Conservation (phyloP, 1,140 invertebrate species). For the Tetramorium parvispinum region DNA sequence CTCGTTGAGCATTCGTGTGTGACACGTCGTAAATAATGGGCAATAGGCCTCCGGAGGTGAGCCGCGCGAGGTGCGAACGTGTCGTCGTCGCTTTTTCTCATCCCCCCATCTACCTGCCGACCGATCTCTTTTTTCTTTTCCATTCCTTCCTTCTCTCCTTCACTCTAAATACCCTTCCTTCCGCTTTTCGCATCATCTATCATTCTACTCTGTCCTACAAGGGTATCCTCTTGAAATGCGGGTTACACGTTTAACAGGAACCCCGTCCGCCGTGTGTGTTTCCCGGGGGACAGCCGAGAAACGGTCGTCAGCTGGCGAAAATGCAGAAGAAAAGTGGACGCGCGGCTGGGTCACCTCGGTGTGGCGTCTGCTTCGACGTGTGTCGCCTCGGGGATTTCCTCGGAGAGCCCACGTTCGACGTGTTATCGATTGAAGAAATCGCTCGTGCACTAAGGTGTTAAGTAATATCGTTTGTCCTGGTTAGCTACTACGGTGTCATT, state of each 20-base stretch:
- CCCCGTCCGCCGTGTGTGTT: conserved; percentile 28
- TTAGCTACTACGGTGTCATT: background rate
- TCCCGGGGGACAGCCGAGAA: conserved; percentile 51
- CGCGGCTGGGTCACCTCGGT: conserved; percentile 5
- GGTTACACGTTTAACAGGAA: conserved; percentile 60
- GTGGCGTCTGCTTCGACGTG: conserved; percentile 48
- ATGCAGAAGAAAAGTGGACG: conserved; percentile 68
- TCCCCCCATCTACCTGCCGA: background rate
- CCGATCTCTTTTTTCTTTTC: background rate
- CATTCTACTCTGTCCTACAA: conserved; percentile 41
- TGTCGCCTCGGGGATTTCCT: conserved; percentile 61
- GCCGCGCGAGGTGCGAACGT: background rate
- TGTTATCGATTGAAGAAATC: conserved; percentile 65
- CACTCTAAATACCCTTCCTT: conserved; percentile 23
- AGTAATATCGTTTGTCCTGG: conserved; percentile 57
- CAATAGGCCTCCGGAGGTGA: conserved; percentile 22
- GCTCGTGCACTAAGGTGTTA: conserved; percentile 42
- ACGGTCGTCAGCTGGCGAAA: conserved; percentile 69
- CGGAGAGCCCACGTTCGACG: conserved; percentile 11
- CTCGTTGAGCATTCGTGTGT: conserved; percentile 56
- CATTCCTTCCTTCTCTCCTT: conserved; percentile 15
- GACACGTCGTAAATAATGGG: conserved; percentile 71
- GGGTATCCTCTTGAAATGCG: conserved; percentile 16
- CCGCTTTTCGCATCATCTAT: conserved; percentile 60
- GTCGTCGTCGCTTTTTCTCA: conserved; percentile 23